These are phyloP conservation scores for Holocentrus rufus DNA, from an alignment of 2,797 vertebrate species.

Conservation along the genomic window DNA sequence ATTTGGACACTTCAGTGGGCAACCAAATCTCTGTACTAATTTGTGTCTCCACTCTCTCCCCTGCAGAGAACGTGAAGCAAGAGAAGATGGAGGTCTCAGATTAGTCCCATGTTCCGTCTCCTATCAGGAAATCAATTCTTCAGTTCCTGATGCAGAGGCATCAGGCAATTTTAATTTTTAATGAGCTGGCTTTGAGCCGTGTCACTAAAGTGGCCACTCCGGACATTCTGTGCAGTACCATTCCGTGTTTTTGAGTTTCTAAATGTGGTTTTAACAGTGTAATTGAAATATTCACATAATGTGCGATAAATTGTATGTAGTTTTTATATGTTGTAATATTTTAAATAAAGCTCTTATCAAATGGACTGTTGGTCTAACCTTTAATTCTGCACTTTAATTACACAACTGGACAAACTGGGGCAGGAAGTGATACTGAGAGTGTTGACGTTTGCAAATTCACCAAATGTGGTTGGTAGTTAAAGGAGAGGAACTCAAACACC, in stretches of 20 bases:
- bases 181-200: slow-evolving; percentile 68
- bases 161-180: slow-evolving; percentile 67
- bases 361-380: slow-evolving; percentile 31
- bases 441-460: too few species aligned
- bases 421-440: neutral
- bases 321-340: slow-evolving; percentile 99
- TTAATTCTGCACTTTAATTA: too few species aligned
- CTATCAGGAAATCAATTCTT: slow-evolving; percentile 44
- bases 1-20: neutral
- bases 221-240: slow-evolving; percentile 80
- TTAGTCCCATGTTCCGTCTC: slow-evolving; percentile 66
- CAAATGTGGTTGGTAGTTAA: too few species aligned
- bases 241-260: slow-evolving; percentile 80
- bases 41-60: neutral
- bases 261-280: slow-evolving; percentile 88
- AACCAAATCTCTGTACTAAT: neutral
- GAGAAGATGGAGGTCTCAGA: slow-evolving; percentile 84
- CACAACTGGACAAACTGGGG: too few species aligned
- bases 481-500: too few species aligned
- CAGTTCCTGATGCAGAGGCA: slow-evolving; percentile 41
- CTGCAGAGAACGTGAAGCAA: slow-evolving; percentile 80
- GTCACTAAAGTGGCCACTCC: slow-evolving; percentile 67
- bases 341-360: slow-evolving; percentile 95
- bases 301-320: slow-evolving; percentile 93
- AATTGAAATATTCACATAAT: slow-evolving; percentile 80